Evolutionary conservation across 2,888 invertebrate species (phyloP), one percentile per base, ranked within the genome.

Genomic region (Pachliopta kotzebuea): DNA sequence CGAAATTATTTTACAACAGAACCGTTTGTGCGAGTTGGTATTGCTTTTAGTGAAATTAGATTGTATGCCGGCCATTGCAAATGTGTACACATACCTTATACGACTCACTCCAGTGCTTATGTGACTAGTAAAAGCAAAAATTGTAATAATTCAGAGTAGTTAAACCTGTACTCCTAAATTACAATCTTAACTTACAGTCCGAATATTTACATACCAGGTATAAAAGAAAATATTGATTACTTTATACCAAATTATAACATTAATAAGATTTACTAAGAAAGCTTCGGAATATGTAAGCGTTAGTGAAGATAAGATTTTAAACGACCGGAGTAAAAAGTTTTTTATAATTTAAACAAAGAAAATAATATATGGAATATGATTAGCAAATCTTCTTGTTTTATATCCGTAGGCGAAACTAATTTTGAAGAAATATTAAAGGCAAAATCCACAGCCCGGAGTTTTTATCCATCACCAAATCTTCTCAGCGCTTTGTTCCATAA

Each of bases 41-140:
- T 75, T 76, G 81, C 81, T 85, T 84, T 85, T 78, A 84, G 76
- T 74, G 73, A 78, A 84, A 86, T 85, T 84, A 76, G 71, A 75
- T 75, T 74, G 72, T 68, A 60, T 69, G 70, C 71, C 72, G 68
- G 71, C 68, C 70, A 68, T 64, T 62, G 68, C 63, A 69, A 66
- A 58, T 67, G 66, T 37, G 4, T 37, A 37, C 59, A 37, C 59
- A 61, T 63, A 65, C 64, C 66, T 61, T 68, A 53, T 24, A 31
- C 52, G 8, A 14, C 20, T 23, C 29, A 59, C 17, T 29, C 23
- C 45, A 6, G 21, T 24, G 53, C 21, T 21, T n/a, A 11, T n/a
- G 50, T 9, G 50, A 21, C 37, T 14, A 37, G 11, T 4, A 37
- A 37, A 37, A 11, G 11, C 37, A 14, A 37, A 37, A 17, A 11